phyloP scores from a whole-genome alignment of 2,888 invertebrate genomes.

The Syritta pipiens region DNA sequence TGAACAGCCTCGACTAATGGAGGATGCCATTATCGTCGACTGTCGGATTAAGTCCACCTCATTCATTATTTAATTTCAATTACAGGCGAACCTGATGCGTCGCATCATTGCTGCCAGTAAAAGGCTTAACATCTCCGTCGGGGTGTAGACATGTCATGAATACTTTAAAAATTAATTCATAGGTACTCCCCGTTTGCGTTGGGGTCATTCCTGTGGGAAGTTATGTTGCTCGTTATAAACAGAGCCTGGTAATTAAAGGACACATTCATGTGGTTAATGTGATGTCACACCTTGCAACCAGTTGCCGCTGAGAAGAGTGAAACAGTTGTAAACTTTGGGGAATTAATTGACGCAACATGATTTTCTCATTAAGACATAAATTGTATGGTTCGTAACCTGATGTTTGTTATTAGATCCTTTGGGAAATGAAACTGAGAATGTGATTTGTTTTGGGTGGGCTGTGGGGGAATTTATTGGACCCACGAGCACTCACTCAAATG shows the following conservation, averaged over 20 bases:
- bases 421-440: too few relatives aligned
- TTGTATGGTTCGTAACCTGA: constrained; percentile 9
- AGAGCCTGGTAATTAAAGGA: neutral
- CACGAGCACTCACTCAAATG: too few relatives aligned
- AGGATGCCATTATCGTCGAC: neutral
- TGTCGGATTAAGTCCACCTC: neutral
- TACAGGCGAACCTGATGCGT: constrained; percentile 22
- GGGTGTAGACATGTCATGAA: neutral
- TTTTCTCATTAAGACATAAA: constrained; percentile 39
- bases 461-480: too few relatives aligned
- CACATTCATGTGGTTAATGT: neutral
- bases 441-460: too few relatives aligned
- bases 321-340: constrained; percentile 33
- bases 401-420: too few relatives aligned
- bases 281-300: neutral
- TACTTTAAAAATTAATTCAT: neutral
- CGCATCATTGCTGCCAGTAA: neutral
- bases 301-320: neutral
- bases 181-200: neutral
- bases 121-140: neutral
- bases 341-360: constrained; percentile 45
- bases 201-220: neutral
- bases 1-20: neutral
- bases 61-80: constrained; percentile 57
- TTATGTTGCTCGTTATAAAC: neutral